Evolutionary conservation across 2,888 invertebrate genomes (phyloP), one percentile per base, ranked within the genome.

Genomic region (Synergus laeviventris): DNA sequence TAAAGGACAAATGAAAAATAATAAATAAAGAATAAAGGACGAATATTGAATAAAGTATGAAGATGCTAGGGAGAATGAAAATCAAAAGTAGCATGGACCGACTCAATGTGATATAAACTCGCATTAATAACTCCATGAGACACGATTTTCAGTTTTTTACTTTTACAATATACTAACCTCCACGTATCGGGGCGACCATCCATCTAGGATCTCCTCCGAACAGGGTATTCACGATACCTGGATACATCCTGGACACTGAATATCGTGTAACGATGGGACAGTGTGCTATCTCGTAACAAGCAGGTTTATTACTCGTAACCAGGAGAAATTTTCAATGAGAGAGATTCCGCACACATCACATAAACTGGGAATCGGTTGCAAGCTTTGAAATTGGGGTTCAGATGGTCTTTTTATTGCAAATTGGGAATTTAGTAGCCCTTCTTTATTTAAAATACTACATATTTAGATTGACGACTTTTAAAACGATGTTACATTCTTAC

Each of bases 161-260:
- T 83, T 45, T 31, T 66, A 66, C 24, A 42, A 66, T 66, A 66
- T 66, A 45, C 45, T 45, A 24, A 66, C 66, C 66, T 16, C 45
- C 24, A 45, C 14, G 24, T 66, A 45, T 66, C 9, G 66, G 24
- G 21, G 24, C 24, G 64, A 66, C 42, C 64, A 66, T 66, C 66
- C 45, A 49, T 70, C 49, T n/a, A 70, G 70, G n/a, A 70, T 70
- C 70, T 70, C 31, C 70, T 49, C n/a, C 31, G 49, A 70, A 70
- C 49, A 49, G 49, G 49, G n/a, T 70, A 49, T 49, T 70, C 81
- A 78, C 77, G 78, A 78, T 79, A 76, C 74, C 75, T 75, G 75
- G 79, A 85, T 82, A 84, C 84, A 83, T 85, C 84, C 86, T 84
- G 81, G 85, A 70, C 81, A 84, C 83, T 82, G 83, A 83, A 86